Percentiles rank a stretch among this genome's conserved stretches.
phyloP scores from a whole-genome alignment of 2,113 vertebrate genomes.

The Urocynchramus pylzowi region DNA sequence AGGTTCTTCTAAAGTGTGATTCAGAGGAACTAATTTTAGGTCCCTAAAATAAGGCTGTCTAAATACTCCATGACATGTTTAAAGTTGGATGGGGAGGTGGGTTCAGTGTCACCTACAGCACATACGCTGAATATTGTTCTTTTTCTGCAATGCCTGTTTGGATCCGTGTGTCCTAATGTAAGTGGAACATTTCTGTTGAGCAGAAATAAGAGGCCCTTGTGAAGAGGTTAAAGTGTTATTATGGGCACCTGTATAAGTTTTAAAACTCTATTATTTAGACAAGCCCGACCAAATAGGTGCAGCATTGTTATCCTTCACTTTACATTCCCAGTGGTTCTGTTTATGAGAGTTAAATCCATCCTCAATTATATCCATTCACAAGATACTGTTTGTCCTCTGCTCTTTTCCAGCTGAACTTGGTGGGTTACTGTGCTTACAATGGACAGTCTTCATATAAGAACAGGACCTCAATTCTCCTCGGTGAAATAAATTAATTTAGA shows the following conservation, averaged over 20 bases:
- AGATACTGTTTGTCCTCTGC: not conserved
- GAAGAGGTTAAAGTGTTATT: not conserved
- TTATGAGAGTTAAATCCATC: not conserved
- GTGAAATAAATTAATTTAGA: not conserved
- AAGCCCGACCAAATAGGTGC: not conserved
- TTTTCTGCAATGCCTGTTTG: not conserved
- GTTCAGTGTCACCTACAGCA: not conserved
- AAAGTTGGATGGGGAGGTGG: not conserved
- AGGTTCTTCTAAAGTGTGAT: conserved; percentile 1
- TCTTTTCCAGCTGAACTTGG: not conserved
- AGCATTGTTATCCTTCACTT: not conserved
- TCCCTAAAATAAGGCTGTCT: conserved; percentile 22
- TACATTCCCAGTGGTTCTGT: not conserved
- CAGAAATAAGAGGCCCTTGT: not conserved
- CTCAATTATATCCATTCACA: not conserved
- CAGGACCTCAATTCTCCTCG: not conserved
- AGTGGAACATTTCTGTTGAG: not conserved
- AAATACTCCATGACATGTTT: not conserved
- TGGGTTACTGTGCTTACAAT: not conserved
- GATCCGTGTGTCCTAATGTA: not conserved
- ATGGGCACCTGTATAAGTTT: not conserved
- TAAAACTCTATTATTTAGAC: not conserved
- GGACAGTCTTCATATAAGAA: not conserved
- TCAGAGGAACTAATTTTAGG: conserved; percentile 54
- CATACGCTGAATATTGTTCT: not conserved